Percentiles rank a stretch among this genome's conserved stretches.
These are phyloP conservation scores for Trogon surrucura DNA, from an alignment of 2,113 vertebrate genomes.

Conservation along the genomic window DNA sequence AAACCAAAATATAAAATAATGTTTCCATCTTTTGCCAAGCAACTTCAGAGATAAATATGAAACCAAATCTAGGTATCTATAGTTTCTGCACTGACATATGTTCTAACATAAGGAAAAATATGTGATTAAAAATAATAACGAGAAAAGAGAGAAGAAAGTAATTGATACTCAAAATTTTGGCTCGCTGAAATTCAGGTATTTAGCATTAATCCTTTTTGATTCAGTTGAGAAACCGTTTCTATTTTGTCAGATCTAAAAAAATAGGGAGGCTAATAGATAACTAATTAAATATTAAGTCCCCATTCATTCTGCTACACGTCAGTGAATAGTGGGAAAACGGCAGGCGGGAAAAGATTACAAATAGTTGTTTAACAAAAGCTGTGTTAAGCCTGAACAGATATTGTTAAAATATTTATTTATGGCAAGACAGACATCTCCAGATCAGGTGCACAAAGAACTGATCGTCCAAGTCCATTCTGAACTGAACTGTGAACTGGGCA, in stretches of 20 bases:
- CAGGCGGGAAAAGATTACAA: background rate
- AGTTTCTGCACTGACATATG: background rate
- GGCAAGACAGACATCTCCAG: background rate
- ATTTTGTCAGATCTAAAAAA: background rate
- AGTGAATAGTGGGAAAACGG: background rate
- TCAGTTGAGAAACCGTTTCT: background rate
- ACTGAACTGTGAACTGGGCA: too few relatives aligned
- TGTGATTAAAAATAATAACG: background rate
- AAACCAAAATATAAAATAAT: background rate
- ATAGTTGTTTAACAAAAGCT: background rate
- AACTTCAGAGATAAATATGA: background rate
- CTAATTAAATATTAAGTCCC: constrained; percentile 2
- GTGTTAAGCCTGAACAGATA: background rate
- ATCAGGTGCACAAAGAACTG: background rate
- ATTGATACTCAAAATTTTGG: background rate
- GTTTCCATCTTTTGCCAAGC: background rate
- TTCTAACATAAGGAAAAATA: background rate
- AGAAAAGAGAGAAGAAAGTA: background rate
- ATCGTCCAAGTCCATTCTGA: background rate
- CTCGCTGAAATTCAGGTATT: background rate
- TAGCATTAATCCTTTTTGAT: background rate
- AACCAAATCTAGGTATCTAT: background rate
- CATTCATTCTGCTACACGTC: background rate
- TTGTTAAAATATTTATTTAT: background rate
- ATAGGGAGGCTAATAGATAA: background rate